Conservation (phyloP, 2,797 vertebrate genomes). For the Astyanax mexicanus region DNA sequence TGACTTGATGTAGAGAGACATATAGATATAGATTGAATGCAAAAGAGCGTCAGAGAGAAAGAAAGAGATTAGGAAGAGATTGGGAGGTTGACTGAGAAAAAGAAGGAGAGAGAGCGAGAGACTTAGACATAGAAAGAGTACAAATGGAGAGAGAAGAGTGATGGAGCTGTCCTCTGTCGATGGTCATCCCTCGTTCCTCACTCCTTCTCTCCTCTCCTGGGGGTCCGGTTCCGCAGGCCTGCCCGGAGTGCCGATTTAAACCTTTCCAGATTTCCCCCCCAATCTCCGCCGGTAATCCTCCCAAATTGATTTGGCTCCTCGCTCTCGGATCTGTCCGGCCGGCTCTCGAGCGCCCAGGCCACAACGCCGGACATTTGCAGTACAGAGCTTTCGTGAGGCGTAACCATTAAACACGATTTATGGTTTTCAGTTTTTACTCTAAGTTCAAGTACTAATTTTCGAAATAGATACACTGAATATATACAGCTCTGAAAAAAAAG, state of each 20-base stretch:
- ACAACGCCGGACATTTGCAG: not conserved
- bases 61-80: too few relatives aligned
- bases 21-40: not conserved
- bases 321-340: not conserved
- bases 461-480: too few relatives aligned
- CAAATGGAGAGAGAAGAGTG: too few relatives aligned
- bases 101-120: not conserved
- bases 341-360: not conserved
- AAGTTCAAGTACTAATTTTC: too few relatives aligned
- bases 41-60: too few relatives aligned
- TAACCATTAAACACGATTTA: too few relatives aligned
- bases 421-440: too few relatives aligned
- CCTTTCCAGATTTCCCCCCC: constrained; percentile 61
- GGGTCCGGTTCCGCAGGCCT: constrained; percentile 58
- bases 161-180: not conserved
- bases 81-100: not conserved
- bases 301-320: constrained; percentile 67
- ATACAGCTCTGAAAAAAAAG: too few relatives aligned
- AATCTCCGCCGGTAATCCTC: constrained; percentile 66
- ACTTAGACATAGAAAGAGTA: too few relatives aligned
- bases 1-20: too few relatives aligned
- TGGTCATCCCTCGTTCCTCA: not conserved
- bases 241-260: constrained; percentile 57
- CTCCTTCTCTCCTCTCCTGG: constrained; percentile 44
- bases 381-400: not conserved